These are phyloP conservation scores for Caenorhabditis imperialis DNA, from an alignment of 2,888 invertebrate genomes.

Conservation along the genomic window DNA sequence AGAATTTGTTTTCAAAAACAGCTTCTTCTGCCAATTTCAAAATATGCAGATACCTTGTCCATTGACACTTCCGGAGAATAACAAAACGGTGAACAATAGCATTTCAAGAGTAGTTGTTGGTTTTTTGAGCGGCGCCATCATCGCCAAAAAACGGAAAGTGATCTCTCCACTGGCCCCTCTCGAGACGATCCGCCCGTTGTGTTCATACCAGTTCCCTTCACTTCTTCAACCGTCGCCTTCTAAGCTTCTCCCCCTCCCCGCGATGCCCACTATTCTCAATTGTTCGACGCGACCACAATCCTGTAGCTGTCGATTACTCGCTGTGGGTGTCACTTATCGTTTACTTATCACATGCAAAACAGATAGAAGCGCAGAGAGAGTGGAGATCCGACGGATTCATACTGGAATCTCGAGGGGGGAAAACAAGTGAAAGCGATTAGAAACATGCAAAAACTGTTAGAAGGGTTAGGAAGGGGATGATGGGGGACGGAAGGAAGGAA, in stretches of 20 bases:
- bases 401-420: slow-evolving; percentile 3
- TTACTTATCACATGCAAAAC: slow-evolving; percentile 42
- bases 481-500: slow-evolving; percentile 1
- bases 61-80: slow-evolving; percentile 4
- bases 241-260: slow-evolving; percentile 24
- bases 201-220: slow-evolving; percentile 30
- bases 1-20: too few relatives aligned
- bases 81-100: slow-evolving; percentile 12
- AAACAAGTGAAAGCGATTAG: slow-evolving; percentile 39
- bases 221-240: slow-evolving; percentile 18
- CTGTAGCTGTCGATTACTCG: slow-evolving; percentile 34
- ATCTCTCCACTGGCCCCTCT: slow-evolving; percentile 21
- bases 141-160: slow-evolving; percentile 38
- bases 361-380: slow-evolving; percentile 31
- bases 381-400: slow-evolving; percentile 24
- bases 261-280: background rate
- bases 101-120: slow-evolving; percentile 18
- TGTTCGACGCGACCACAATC: slow-evolving; percentile 19
- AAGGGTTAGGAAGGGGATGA: slow-evolving; percentile 4
- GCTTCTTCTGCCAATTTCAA: too few relatives aligned
- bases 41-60: slow-evolving; percentile 25
- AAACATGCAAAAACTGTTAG: slow-evolving; percentile 34
- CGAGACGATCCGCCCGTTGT: slow-evolving; percentile 48
- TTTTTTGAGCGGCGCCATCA: slow-evolving; percentile 26
- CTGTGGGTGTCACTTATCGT: slow-evolving; percentile 46